Evolutionary conservation across 2,113 vertebrate genomes (phyloP).

Genomic region (Noturus placidus): DNA sequence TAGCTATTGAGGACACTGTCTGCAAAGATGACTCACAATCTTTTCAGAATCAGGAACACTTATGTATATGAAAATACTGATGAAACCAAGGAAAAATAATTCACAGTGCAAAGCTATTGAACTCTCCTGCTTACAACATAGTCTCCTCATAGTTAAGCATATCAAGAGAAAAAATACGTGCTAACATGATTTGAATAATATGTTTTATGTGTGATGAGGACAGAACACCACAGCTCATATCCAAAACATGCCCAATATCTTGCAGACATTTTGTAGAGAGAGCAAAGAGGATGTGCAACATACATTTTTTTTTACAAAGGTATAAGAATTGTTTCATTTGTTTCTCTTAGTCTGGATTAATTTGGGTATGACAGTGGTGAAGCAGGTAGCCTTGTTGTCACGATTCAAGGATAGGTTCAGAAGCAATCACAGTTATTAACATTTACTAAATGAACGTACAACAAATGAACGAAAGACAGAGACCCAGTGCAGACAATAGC

Average conservation of each 20-base stretch:
- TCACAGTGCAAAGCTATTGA: background rate
- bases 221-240: background rate
- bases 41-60: background rate
- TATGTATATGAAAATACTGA: background rate
- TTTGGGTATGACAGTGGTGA: background rate
- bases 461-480: too few relatives aligned
- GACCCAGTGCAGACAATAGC: too few relatives aligned
- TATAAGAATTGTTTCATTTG: background rate
- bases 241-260: background rate
- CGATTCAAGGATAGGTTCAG: too few relatives aligned
- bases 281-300: background rate
- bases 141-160: background rate
- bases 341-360: background rate
- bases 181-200: background rate
- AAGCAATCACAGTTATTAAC: too few relatives aligned
- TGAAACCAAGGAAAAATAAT: background rate
- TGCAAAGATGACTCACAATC: background rate
- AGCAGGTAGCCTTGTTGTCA: background rate
- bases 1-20: background rate
- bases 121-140: background rate
- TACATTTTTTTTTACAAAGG: background rate
- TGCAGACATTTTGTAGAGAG: background rate
- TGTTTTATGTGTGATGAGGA: background rate
- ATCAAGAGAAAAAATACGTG: background rate
- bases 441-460: too few relatives aligned